Evolutionary conservation across 2,113 vertebrate species (phyloP), one percentile per base, ranked within the genome.

Genomic region (Sorex fumeus): DNA sequence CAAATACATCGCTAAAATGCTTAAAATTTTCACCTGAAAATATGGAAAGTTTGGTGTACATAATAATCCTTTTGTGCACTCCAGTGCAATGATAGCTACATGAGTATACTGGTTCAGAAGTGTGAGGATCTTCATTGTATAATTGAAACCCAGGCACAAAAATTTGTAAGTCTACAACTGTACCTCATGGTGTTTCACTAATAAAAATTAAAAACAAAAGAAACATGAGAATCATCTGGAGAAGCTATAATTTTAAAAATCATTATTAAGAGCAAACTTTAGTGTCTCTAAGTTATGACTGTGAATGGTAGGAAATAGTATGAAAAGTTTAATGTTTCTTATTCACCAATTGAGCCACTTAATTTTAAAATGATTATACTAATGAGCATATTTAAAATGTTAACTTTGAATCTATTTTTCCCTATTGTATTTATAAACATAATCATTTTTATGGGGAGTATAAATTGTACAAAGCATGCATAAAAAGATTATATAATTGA

Each of bases 1-100:
- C 95, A 98, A 95, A 93, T 97, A 76, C 97, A 97, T 97, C 96
- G 88, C 79, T 99, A 97, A 97, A 96, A 40, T 75, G n/a, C 77
- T 60, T 27, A 27, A 43, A 18, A 70, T 27, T 91, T 32, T 88
- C 40, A 76, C 18, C 57, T 78, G 53, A 40, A 94, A 82, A 87
- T 72, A 27, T 15, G 23, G 77, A 92, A 43, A 15, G 23, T 40
- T 50, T 85, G 50, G 16, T 40, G 4, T 53, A 32, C 2, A 79
- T 69, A 43, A 72, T 57, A 50, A 1, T 70, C 40, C 40, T 93
- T 84, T 9, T 34, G 57, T 43, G 66, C 47, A 32, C 79, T 82
- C 67, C 82, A 71, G 43, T 57, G 30, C 88, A 30, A 67, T 84
- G 86, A 82, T 36, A 84, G 84, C 88, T 90, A 83, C 88, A 78